These are phyloP conservation scores for Heterodera carotae DNA, from an alignment of 1,140 invertebrate genomes.

Conservation along the genomic window DNA sequence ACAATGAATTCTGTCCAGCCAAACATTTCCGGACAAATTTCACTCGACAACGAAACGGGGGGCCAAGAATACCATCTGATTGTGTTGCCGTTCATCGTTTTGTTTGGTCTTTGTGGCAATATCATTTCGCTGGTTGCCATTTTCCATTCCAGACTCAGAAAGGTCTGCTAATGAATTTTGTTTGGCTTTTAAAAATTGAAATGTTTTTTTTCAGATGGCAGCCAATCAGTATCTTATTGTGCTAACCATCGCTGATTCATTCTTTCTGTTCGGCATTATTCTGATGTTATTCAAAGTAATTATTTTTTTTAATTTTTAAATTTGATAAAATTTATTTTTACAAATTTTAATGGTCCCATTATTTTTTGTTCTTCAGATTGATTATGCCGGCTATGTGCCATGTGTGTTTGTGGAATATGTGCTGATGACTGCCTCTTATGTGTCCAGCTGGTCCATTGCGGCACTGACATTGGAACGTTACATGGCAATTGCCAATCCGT, in stretches of 20 bases:
- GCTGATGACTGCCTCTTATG: slow-evolving; percentile 58
- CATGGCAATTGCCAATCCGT: slow-evolving; percentile 60
- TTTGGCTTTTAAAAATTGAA: slow-evolving; percentile 14
- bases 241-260: slow-evolving; percentile 56
- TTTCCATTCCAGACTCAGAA: slow-evolving; percentile 58
- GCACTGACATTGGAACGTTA: slow-evolving; percentile 63
- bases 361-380: slow-evolving; percentile 41
- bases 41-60: not conserved
- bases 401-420: slow-evolving; percentile 64
- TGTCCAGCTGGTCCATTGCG: slow-evolving; percentile 62
- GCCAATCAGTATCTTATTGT: slow-evolving; percentile 65
- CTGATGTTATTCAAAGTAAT: slow-evolving; percentile 57
- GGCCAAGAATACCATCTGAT: slow-evolving; percentile 39
- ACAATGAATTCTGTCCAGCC: not conserved
- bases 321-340: not conserved
- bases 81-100: slow-evolving; percentile 58
- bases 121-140: slow-evolving; percentile 62
- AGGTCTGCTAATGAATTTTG: slow-evolving; percentile 40
- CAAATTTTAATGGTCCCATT: not conserved
- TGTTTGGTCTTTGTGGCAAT: slow-evolving; percentile 61
- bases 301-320: no score
- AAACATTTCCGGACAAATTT: not conserved
- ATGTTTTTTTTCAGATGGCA: slow-evolving; percentile 48
- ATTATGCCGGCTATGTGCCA: slow-evolving; percentile 53
- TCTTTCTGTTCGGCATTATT: slow-evolving; percentile 59